Evolutionary conservation across 2,113 vertebrate species (phyloP), one percentile per base, ranked within the genome.

Genomic region (Actinemys pallida): DNA sequence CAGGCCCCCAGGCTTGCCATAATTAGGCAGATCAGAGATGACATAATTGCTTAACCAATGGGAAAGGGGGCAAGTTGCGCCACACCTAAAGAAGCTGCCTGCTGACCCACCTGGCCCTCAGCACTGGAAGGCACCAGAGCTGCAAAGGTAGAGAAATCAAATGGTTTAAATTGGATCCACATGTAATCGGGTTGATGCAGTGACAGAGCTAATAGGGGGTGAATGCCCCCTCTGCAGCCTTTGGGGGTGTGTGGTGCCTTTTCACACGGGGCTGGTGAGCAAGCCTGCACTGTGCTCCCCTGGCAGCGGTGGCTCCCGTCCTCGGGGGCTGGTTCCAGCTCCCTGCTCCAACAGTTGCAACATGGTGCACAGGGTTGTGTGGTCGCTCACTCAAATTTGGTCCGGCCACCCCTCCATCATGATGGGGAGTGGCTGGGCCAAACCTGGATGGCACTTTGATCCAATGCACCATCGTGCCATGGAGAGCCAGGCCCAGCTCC

Each of bases 31-130:
- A 13, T 65, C 84, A 57, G 65, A 72, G 9, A 6, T 75, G 75
- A 57, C 80, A 90, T 83, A 88, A 29, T 25, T 0, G 0, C 10
- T 56, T 24, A 69, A 35, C 29, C 0, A 0, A 45, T 79, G 86
- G 86, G 56, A 29, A 53, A 25, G 79, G 31, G 27, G 27, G 81
- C 35, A 27, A n/a, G 75, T n/a, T 1, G 0, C 35, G 5, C 57
- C 78, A 39, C 47, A 72, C 50, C 35, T 62, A 54, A 82, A 86
- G 84, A 49, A 92, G 49, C 59, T 93, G 84, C 72, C 8, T 35
- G 65, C 13, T 92, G 65, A n/a, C n/a, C 65, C n/a, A 39, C n/a
- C 17, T 39, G n/a, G n/a, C 35, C n/a, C 50, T 65, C 2, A 0
- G 22, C 87, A 56, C 57, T 86, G n/a, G 76, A 87, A 76, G n/a